Evolutionary conservation across 2,113 vertebrate genomes (phyloP).

Genomic region (Myodes glareolus): DNA sequence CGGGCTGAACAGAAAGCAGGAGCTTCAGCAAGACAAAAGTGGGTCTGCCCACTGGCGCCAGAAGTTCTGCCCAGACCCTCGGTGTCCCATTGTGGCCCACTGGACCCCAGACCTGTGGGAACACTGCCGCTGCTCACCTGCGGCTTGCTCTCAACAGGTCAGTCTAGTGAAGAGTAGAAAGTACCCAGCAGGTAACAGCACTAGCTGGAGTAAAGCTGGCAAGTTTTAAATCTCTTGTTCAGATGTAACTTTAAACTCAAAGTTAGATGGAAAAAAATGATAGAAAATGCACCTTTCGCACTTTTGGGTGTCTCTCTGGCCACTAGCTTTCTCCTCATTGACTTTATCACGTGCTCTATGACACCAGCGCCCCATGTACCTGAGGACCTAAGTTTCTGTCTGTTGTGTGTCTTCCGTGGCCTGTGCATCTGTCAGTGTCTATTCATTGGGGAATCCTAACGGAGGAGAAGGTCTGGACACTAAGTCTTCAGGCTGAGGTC

Average conservation of each 20-base stretch:
- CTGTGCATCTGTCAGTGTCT: neutral
- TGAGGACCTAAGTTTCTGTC: accelerated
- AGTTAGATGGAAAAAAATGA: neutral
- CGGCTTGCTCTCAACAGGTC: too few relatives aligned
- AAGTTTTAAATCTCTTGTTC: neutral
- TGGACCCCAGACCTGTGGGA: neutral
- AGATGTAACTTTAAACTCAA: neutral
- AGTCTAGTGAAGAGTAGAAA: too few relatives aligned
- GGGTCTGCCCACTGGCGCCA: too few relatives aligned
- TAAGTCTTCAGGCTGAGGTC: too few relatives aligned
- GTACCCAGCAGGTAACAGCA: neutral
- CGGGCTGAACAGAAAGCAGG: neutral
- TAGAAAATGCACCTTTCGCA: neutral
- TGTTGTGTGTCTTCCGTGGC: neutral
- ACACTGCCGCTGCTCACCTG: too few relatives aligned
- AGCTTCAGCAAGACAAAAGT: neutral
- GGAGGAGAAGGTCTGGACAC: neutral
- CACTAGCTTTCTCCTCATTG: accelerated
- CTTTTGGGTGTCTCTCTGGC: neutral
- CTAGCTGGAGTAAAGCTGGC: neutral
- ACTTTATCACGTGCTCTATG: neutral
- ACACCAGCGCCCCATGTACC: accelerated
- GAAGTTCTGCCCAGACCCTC: neutral
- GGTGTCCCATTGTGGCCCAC: too few relatives aligned
- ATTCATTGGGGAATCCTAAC: neutral